Conservation (phyloP, 2,113 vertebrate genomes). For the Heliornis fulica region DNA sequence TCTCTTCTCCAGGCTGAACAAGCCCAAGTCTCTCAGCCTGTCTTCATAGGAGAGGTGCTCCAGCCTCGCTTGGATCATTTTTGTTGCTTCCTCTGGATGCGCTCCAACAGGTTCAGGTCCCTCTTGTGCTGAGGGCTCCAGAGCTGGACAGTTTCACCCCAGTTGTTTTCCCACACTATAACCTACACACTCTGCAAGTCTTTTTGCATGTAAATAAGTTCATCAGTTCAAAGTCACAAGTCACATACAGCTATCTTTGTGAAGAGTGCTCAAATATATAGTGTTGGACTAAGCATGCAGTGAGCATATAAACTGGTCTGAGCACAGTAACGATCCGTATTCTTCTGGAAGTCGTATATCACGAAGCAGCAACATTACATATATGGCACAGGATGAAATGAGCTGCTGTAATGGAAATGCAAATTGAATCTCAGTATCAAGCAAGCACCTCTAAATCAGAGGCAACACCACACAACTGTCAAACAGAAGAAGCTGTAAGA, state of each 20-base stretch:
- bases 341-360: not conserved
- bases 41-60: no score
- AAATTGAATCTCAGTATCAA: not conserved
- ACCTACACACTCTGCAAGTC: not conserved
- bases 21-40: no score
- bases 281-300: rapidly evolving
- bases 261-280: rapidly evolving
- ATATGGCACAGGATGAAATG: not conserved
- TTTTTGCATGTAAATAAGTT: rapidly evolving
- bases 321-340: rapidly evolving
- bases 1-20: no score
- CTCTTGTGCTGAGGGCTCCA: no score
- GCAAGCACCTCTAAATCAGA: not conserved
- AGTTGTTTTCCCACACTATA: rapidly evolving
- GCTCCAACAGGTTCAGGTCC: no score
- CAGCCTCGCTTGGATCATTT: no score
- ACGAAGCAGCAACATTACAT: rapidly evolving
- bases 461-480: not conserved
- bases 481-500: not conserved
- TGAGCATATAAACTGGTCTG: not conserved
- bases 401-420: not conserved
- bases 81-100: no score
- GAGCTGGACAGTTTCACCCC: no score
- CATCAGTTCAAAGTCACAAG: not conserved
- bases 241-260: rapidly evolving